Base-by-base conservation (phyloP, 2,797 vertebrate species). In the Paratrypauchen microcephalus region DNA sequence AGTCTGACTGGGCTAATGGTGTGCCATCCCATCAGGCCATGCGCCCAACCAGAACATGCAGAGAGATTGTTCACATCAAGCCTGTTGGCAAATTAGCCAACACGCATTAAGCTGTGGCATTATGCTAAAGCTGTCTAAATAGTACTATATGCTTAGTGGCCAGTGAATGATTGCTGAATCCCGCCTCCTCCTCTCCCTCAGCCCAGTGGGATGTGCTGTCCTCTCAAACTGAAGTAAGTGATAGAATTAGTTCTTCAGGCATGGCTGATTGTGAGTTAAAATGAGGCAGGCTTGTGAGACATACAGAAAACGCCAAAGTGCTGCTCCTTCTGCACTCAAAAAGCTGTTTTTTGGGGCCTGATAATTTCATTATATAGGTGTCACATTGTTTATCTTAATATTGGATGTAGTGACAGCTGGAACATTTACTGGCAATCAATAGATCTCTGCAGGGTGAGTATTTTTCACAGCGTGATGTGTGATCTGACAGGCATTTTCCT, bases 361-460 rank as follows among this genome's bases (percentile, higher is more conserved):
- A 30, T 23, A 87, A 81, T 78, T 76, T 76, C 66, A 64, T 83
- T 81, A 73, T 86, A 85, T 85, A 87, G 86, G 86, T 88, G 82
- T 91, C 86, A 87, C 66, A 88, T 86, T 84, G 90, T 60, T 87
- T 86, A 81, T 86, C 91, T 92, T 84, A 91, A 91, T 90, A 83
- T 91, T 89, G 90, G 80, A 92, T 84, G 55, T 72, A 71, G 81
- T 87, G 86, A 86, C 89, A 91, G 89, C 91, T 92, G 89, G 87
- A 87, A 86, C 83, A 75, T 92, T 93, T 90, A 91, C 86, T 84
- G 82, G 78, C 87, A 92, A 91, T 93, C 93, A 91, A 92, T 91
- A 87, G 74, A 89, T 87, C 90, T 68, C 90, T 89, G 91, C 80
- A 78, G 89, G 77, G 74, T 73, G 84, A 79, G 77, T 87, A 87